phyloP scores from a whole-genome alignment of 1,140 invertebrate species.

The Probaryconus sp. region DNA sequence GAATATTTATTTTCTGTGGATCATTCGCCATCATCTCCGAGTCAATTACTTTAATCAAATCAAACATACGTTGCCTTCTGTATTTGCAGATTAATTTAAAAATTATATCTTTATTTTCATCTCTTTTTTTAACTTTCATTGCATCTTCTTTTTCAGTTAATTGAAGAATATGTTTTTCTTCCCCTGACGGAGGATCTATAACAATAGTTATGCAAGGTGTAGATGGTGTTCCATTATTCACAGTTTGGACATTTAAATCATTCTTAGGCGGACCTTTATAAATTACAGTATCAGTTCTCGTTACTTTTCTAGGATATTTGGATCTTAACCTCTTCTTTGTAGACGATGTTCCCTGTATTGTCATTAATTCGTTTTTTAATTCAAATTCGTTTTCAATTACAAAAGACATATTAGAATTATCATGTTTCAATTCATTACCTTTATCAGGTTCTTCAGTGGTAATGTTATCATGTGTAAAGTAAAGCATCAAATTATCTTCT shows the following conservation, averaged over 20 bases:
- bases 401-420: not conserved
- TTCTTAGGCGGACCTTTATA: conserved; percentile 66
- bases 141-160: conserved; percentile 1
- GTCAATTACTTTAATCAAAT: conserved; percentile 72
- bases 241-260: conserved; percentile 6
- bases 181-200: conserved; percentile 33
- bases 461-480: too few species aligned
- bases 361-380: not conserved
- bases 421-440: too few species aligned
- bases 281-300: conserved; percentile 68
- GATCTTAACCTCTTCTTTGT: conserved; percentile 27
- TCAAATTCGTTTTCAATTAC: conserved; percentile 15
- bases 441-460: too few species aligned
- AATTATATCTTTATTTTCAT: not conserved
- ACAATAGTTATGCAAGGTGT: conserved; percentile 37
- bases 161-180: conserved; percentile 1
- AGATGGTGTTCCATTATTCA: conserved; percentile 7
- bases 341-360: not conserved
- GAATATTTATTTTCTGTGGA: not conserved
- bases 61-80: conserved; percentile 69
- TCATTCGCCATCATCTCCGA: conserved; percentile 67
- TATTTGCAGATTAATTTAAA: conserved; percentile 51
- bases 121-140: not conserved
- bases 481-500: too few species aligned
- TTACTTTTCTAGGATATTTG: conserved; percentile 56